phyloP scores from a whole-genome alignment of 2,797 vertebrate species.

The Parambassis ranga region DNA sequence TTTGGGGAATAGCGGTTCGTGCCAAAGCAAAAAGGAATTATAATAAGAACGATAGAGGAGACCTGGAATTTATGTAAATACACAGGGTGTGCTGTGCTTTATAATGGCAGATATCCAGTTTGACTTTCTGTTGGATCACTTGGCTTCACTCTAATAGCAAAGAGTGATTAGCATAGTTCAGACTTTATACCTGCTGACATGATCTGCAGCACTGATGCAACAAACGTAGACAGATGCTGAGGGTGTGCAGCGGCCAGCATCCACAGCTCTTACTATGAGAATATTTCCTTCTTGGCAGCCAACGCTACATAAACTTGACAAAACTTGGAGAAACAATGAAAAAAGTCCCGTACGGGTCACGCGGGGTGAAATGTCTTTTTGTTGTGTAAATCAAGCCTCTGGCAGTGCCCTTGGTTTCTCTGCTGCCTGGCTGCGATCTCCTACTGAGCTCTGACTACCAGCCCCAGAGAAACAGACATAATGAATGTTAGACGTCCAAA shows the following conservation, averaged over 20 bases:
- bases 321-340: conserved; percentile 48
- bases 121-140: conserved; percentile 3
- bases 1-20: not conserved
- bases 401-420: conserved; percentile 53
- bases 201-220: not conserved
- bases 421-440: conserved; percentile 54
- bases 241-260: not conserved
- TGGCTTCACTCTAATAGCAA: not conserved
- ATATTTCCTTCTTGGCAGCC: conserved; percentile 36
- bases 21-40: no score
- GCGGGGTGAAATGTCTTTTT: conserved; percentile 58
- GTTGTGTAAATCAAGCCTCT: conserved; percentile 65
- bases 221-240: not conserved
- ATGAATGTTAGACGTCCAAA: conserved; percentile 64
- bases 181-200: conserved; percentile 22
- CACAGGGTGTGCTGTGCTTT: conserved; percentile 10
- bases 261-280: conserved; percentile 9
- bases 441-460: conserved; percentile 49
- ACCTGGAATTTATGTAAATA: conserved; percentile 28
- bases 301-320: conserved; percentile 45
- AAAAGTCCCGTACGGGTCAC: conserved; percentile 50
- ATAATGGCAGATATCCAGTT: conserved; percentile 26
- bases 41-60: not conserved
- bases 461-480: conserved; percentile 58
- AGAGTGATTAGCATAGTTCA: not conserved